These are phyloP conservation scores for Hydrophis major DNA, from an alignment of 2,797 vertebrate species.

Conservation along the genomic window DNA sequence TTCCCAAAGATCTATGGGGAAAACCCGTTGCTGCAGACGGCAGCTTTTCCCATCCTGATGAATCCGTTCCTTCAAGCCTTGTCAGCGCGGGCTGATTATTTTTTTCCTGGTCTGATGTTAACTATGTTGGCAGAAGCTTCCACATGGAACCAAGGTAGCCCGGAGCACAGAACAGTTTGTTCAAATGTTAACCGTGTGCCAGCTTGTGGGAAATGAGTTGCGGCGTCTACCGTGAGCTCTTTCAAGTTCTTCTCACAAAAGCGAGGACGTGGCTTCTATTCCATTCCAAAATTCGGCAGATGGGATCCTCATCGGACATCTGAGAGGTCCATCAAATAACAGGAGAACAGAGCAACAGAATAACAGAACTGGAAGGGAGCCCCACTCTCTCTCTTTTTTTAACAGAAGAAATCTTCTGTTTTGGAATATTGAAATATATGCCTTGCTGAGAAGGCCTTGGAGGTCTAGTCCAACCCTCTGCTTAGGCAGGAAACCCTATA, in stretches of 20 bases:
- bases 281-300: neutral
- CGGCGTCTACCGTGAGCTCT: neutral
- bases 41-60: neutral
- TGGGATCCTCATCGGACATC: too few relatives aligned
- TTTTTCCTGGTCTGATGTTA: neutral
- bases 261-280: neutral
- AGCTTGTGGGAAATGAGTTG: neutral
- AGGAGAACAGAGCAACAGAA: too few relatives aligned
- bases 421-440: too few relatives aligned
- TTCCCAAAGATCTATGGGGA: neutral
- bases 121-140: constrained; percentile 15
- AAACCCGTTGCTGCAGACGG: neutral
- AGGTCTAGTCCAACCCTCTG: too few relatives aligned
- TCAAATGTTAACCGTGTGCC: neutral
- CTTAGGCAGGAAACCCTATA: too few relatives aligned
- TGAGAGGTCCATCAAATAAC: neutral
- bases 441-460: too few relatives aligned
- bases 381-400: too few relatives aligned
- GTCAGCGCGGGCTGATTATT: neutral
- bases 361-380: neutral
- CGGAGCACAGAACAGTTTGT: constrained; percentile 4
- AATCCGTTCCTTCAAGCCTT: constrained; percentile 6
- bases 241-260: neutral
- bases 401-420: too few relatives aligned
- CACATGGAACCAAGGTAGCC: constrained; percentile 1